Evolutionary conservation across 2,888 invertebrate species (phyloP).

Genomic region (Tetragonula carbonaria): DNA sequence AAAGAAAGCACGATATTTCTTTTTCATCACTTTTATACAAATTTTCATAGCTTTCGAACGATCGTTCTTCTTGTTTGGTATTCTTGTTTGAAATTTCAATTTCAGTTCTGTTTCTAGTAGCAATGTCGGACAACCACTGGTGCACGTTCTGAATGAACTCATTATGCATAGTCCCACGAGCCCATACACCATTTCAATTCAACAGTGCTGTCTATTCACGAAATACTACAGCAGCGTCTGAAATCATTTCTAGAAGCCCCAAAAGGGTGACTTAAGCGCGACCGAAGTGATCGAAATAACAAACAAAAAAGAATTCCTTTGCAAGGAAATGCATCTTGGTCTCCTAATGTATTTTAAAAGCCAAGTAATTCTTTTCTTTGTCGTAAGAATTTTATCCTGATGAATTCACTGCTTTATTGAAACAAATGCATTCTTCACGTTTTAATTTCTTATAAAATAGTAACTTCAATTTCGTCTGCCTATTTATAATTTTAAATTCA

Average conservation of each 20-base stretch:
- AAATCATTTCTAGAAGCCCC: conserved; percentile 44
- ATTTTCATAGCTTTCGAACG: no score
- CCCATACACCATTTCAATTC: conserved; percentile 74
- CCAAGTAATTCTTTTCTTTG: background rate
- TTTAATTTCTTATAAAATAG: background rate
- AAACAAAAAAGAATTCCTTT: conserved; percentile 34
- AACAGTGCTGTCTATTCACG: conserved; percentile 79
- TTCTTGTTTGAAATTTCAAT: background rate
- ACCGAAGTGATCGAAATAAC: conserved; percentile 47
- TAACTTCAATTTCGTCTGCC: background rate
- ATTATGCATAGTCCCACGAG: conserved; percentile 74
- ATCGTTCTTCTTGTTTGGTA: no score
- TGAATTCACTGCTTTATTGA: no score
- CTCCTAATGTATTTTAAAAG: background rate
- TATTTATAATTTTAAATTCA: background rate
- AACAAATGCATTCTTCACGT: background rate
- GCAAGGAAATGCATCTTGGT: conserved; percentile 13
- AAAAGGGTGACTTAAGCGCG: conserved; percentile 57
- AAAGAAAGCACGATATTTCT: no score
- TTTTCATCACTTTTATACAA: background rate
- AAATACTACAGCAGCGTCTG: conserved; percentile 57
- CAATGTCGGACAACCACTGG: conserved; percentile 65
- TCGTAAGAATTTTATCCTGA: background rate
- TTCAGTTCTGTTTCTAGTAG: conserved; percentile 2
- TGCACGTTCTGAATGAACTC: conserved; percentile 75